These are phyloP conservation scores for Tolmerus cingulatus DNA, from an alignment of 2,888 invertebrate species.

Conservation along the genomic window DNA sequence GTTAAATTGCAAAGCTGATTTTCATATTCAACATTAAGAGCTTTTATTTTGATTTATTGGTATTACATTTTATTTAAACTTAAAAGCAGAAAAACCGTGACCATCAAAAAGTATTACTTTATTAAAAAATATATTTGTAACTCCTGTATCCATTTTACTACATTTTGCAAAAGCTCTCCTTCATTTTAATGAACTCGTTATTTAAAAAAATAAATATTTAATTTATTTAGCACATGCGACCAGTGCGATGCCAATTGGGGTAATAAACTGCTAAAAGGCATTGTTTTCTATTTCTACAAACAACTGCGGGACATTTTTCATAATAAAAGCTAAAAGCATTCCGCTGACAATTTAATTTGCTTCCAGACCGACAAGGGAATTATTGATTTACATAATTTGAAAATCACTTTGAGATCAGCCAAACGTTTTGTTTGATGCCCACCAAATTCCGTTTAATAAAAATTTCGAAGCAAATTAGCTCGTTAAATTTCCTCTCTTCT, in stretches of 20 bases:
- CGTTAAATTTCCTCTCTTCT: background rate
- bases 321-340: background rate
- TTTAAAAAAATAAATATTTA: background rate
- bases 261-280: background rate
- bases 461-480: background rate
- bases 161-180: background rate
- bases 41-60: too few relatives aligned
- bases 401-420: background rate
- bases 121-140: background rate
- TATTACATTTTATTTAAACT: background rate
- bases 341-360: background rate
- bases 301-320: background rate
- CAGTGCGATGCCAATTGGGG: background rate
- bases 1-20: background rate
- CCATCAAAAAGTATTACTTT: background rate
- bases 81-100: background rate
- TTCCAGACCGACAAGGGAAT: background rate
- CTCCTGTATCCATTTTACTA: background rate
- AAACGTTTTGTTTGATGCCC: background rate
- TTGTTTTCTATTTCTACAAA: background rate
- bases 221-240: background rate
- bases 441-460: background rate
- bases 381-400: background rate
- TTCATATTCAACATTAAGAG: background rate
- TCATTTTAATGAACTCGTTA: too few relatives aligned